Base-by-base conservation (phyloP, 2,113 vertebrate species). In the Parotia lawesii region DNA sequence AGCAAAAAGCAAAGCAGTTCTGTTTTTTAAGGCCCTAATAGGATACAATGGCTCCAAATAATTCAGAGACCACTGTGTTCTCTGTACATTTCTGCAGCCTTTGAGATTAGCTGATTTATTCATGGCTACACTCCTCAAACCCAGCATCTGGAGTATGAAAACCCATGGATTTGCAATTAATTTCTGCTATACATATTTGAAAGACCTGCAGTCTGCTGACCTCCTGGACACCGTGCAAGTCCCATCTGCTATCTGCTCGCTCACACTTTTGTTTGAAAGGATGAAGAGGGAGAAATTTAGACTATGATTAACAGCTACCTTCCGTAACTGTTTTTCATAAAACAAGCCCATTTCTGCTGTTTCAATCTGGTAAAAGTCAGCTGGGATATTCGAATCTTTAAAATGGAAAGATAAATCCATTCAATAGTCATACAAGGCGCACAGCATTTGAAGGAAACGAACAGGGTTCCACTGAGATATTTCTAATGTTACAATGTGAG, bases 91-190 rank as follows among this genome's bases (percentile, higher is more conserved):
- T 91, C 71, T 91, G 78, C 64, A 91, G 85, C 69, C 66, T 95
- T 93, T 93, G 73, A 90, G 85, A 91, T 94, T 87, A 94, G 78
- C 85, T 60, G 51, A 87, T 93, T 94, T 89, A 94, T 89, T 95
- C 78, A 88, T 38, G 64, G 51, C 75, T 87, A 58, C 20, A 47
- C 64, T 73, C 47, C 58, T 85, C 81, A 83, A 79, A 85, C 15
- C 23, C 81, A 87, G 75, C 83, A 87, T 86, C 82, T 94, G 90
- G 67, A 96, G 73, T 77, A 85, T 38, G 74, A 90, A 93, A 93
- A 75, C 35, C 50, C 85, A 87, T 24, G 78, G 93, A 93, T 84
- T 66, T 93, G 85, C 78, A 95, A 93, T 90, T 95, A 92, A 91
- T 90, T 96, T 95, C 87, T 85, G 69, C 60, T 84, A 76, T 60